A percentile compares a stretch with the other conserved stretches of the same genome.
These are phyloP conservation scores for Conus betulinus DNA, from an alignment of 1,140 invertebrate species.

Conservation along the genomic window DNA sequence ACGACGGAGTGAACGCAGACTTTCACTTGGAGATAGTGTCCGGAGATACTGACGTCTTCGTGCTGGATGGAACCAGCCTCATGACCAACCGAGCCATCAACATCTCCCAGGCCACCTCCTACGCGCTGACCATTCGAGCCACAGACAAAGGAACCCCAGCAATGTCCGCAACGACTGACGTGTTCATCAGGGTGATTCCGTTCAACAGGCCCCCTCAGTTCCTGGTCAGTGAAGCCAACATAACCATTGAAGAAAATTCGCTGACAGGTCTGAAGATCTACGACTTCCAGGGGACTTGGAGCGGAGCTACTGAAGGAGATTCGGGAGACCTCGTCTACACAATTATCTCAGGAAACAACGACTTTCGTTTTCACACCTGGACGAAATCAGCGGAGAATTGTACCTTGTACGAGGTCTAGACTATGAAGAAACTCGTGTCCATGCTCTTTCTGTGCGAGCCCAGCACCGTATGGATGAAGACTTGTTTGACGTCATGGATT, in stretches of 20 bases:
- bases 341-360: constrained; percentile 16
- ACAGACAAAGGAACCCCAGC: constrained; percentile 29
- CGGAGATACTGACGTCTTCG: constrained; percentile 30
- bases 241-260: not conserved
- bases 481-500: constrained; percentile 9
- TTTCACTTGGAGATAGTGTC: constrained; percentile 77
- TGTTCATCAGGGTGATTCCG: constrained; percentile 22
- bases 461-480: not conserved
- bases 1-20: constrained; percentile 88
- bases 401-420: constrained; percentile 29
- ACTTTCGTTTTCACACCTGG: constrained; percentile 11
- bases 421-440: not conserved
- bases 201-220: not conserved
- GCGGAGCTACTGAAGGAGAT: constrained; percentile 1
- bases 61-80: not conserved
- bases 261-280: not conserved
- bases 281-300: not conserved
- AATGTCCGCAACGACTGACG: constrained; percentile 8
- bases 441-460: not conserved
- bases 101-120: not conserved
- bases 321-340: constrained; percentile 33
- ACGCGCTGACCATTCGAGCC: not conserved
- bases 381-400: constrained; percentile 23
- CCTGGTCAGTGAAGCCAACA: not conserved
- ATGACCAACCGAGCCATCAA: not conserved